Evolutionary conservation across 2,113 vertebrate genomes (phyloP).

Genomic region (Mustela nigripes): DNA sequence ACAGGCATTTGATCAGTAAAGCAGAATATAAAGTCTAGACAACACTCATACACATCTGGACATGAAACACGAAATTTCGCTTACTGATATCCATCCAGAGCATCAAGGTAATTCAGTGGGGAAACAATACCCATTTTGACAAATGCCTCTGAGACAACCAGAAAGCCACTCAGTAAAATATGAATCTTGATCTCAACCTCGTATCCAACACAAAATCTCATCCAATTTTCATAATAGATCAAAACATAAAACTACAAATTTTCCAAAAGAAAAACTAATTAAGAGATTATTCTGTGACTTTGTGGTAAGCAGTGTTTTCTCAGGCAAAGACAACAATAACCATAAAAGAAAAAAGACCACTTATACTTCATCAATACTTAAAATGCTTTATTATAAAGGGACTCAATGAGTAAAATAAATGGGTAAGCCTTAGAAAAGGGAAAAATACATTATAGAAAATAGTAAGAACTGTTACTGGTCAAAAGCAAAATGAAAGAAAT

Average conservation of each 20-base stretch:
- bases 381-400: not conserved
- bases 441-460: not conserved
- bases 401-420: not conserved
- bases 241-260: not conserved
- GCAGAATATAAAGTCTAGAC: not conserved
- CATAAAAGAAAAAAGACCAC: not conserved
- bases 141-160: not conserved
- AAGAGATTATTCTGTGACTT: not conserved
- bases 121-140: not conserved
- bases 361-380: not conserved
- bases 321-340: not conserved
- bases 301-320: not conserved
- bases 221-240: not conserved
- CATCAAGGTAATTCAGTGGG: not conserved
- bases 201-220: not conserved
- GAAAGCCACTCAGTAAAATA: not conserved
- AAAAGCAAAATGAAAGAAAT: not conserved
- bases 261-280: not conserved
- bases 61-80: not conserved
- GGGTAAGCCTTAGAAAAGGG: too few species aligned
- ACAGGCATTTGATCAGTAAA: not conserved
- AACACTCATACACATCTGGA: rapidly evolving
- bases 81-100: too few species aligned
- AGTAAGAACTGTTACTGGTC: not conserved
- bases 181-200: not conserved